A percentile compares a stretch with the other conserved stretches of the same genome.
Conservation (phyloP, 1,140 invertebrate genomes). For the Drosophila mojavensis region DNA sequence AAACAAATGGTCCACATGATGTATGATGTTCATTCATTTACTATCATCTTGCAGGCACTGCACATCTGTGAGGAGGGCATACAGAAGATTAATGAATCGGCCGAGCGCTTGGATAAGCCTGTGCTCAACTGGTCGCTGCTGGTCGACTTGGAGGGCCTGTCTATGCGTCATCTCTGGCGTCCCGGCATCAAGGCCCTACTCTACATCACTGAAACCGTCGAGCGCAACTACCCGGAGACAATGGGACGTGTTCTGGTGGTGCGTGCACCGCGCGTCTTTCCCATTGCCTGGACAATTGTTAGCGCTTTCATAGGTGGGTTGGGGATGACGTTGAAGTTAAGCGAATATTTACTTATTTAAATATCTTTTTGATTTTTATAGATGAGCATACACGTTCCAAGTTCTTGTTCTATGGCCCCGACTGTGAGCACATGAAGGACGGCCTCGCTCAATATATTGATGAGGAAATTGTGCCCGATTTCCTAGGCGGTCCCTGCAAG, state of each 20-base stretch:
- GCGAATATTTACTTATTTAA: not conserved
- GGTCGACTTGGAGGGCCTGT: constrained; percentile 96
- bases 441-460: constrained; percentile 95
- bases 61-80: constrained; percentile 95
- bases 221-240: constrained; percentile 98
- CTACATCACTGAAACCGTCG: constrained; percentile 97
- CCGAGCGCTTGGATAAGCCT: constrained; percentile 89
- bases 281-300: constrained; percentile 98
- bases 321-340: not conserved
- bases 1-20: not conserved
- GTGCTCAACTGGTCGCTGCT: constrained; percentile 95
- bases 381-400: constrained; percentile 98
- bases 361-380: constrained; percentile 76
- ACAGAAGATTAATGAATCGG: constrained; percentile 92
- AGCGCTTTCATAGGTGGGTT: constrained; percentile 95
- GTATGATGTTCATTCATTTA: not conserved
- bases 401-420: constrained; percentile 96
- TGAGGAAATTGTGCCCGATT: constrained; percentile 94
- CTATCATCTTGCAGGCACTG: constrained; percentile 85
- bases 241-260: constrained; percentile 95
- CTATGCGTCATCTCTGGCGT: constrained; percentile 97
- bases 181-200: constrained; percentile 95
- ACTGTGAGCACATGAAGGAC: constrained; percentile 92
- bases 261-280: constrained; percentile 95
- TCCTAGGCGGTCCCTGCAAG: constrained; percentile 94